A percentile compares a stretch with the other conserved stretches of the same genome.
Conservation (phyloP, 2,888 invertebrate species). For the Metalampra italica region DNA sequence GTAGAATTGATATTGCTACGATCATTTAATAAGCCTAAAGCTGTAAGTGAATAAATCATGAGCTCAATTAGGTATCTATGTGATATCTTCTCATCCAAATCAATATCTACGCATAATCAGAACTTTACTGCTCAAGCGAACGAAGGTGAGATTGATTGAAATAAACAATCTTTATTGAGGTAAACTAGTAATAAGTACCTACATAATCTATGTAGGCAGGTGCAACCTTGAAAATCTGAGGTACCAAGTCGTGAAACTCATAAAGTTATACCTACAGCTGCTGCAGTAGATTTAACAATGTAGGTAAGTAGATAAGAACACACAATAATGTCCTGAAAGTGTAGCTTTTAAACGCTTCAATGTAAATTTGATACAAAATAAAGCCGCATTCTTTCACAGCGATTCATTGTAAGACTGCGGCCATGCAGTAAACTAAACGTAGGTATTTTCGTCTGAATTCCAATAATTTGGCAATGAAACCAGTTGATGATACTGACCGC, state of each 20-base stretch:
- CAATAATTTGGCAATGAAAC: slow-evolving; percentile 54
- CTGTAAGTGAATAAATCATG: slow-evolving; percentile 4
- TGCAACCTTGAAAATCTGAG: slow-evolving; percentile 1
- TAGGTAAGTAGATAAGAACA: too few relatives aligned
- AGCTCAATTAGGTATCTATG: not conserved
- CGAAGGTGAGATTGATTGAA: slow-evolving; percentile 4
- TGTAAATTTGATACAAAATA: slow-evolving; percentile 31
- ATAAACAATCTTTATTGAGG: slow-evolving; percentile 1
- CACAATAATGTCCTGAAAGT: too few relatives aligned
- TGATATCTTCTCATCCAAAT: slow-evolving; percentile 1
- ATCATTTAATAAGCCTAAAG: not conserved
- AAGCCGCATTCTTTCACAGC: slow-evolving; percentile 33
- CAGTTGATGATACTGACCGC: slow-evolving; percentile 85
- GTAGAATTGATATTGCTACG: not conserved
- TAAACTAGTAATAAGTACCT: too few relatives aligned
- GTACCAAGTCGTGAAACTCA: not conserved
- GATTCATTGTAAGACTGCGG: slow-evolving; percentile 49
- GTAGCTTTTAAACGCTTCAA: too few relatives aligned
- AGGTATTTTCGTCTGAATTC: slow-evolving; percentile 59
- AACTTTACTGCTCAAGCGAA: not conserved
- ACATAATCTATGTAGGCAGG: not conserved
- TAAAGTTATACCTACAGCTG: slow-evolving; percentile 1
- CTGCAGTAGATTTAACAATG: too few relatives aligned
- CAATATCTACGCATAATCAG: not conserved
- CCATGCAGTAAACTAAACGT: slow-evolving; percentile 37